Evolutionary conservation across 1,140 invertebrate genomes (phyloP).

Genomic region (Doryteuthis pealeii): DNA sequence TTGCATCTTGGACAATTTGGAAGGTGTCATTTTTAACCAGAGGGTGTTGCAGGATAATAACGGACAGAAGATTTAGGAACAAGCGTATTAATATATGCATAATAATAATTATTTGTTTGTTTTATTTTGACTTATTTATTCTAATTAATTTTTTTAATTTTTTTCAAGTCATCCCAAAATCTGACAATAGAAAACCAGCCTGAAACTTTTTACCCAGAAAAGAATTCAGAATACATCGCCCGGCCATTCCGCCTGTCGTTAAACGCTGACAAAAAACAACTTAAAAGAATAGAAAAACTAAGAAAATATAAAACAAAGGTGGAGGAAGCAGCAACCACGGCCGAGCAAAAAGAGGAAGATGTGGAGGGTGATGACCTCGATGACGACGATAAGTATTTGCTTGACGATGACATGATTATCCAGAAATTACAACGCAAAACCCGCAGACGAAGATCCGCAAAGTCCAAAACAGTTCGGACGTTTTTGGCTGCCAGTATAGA

Average conservation of each 20-base stretch:
- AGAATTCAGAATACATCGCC: neutral
- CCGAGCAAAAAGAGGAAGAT: neutral
- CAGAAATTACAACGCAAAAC: neutral
- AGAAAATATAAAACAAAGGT: neutral
- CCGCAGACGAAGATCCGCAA: neutral
- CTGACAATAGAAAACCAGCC: neutral
- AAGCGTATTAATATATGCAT: too few species aligned
- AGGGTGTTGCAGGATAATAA: too few species aligned
- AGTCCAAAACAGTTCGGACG: neutral
- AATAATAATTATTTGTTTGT: too few species aligned
- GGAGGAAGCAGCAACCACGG: neutral
- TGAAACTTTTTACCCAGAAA: neutral
- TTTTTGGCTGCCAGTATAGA: neutral
- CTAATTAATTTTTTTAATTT: neutral
- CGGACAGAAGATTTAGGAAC: too few species aligned
- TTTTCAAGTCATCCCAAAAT: neutral
- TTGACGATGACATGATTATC: neutral
- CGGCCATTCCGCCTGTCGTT: neutral
- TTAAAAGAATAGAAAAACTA: neutral
- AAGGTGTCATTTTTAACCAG: too few species aligned
- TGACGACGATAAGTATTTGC: neutral
- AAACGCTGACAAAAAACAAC: neutral
- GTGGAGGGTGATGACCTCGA: neutral
- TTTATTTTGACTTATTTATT: too few species aligned
- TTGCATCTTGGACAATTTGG: too few species aligned